Evolutionary conservation across 1,140 invertebrate genomes (phyloP).

Genomic region (Venturia canescens): DNA sequence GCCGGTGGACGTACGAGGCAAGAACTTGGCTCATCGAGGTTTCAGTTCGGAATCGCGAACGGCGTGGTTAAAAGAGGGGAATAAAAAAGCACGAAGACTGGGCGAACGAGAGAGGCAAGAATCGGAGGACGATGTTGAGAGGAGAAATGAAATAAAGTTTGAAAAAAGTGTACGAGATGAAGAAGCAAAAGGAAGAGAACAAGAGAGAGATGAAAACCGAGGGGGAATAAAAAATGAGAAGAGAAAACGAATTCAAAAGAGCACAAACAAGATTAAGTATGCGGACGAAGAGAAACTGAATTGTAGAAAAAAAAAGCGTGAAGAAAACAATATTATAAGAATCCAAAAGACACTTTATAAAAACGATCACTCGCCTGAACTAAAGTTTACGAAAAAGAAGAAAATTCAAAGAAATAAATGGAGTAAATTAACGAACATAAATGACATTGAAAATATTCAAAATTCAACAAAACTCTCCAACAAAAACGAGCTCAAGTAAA

Average conservation of each 20-base stretch:
- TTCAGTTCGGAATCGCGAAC: slow-evolving; percentile 10
- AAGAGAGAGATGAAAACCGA: not conserved
- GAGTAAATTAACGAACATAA: too few relatives aligned
- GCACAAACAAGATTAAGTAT: too few relatives aligned
- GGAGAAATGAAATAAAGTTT: not conserved
- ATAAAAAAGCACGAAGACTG: not conserved
- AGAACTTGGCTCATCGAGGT: slow-evolving; percentile 26
- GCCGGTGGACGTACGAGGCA: slow-evolving; percentile 7
- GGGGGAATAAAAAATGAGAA: not conserved
- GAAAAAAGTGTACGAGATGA: not conserved
- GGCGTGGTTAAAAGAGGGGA: slow-evolving; percentile 5
- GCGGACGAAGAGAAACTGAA: too few relatives aligned
- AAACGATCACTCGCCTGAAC: too few relatives aligned
- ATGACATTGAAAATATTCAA: too few relatives aligned
- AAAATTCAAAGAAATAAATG: not conserved
- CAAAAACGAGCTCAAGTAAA: too few relatives aligned
- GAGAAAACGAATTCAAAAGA: not conserved
- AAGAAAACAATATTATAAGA: too few relatives aligned
- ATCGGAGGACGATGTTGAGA: not conserved
- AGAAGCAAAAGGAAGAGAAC: not conserved
- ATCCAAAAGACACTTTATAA: too few relatives aligned
- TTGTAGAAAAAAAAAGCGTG: too few relatives aligned
- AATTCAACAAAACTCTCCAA: too few relatives aligned
- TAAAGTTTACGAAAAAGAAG: too few relatives aligned
- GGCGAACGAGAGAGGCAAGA: not conserved